These are phyloP conservation scores for Tetropium fuscum DNA, from an alignment of 2,888 invertebrate species.

Conservation along the genomic window DNA sequence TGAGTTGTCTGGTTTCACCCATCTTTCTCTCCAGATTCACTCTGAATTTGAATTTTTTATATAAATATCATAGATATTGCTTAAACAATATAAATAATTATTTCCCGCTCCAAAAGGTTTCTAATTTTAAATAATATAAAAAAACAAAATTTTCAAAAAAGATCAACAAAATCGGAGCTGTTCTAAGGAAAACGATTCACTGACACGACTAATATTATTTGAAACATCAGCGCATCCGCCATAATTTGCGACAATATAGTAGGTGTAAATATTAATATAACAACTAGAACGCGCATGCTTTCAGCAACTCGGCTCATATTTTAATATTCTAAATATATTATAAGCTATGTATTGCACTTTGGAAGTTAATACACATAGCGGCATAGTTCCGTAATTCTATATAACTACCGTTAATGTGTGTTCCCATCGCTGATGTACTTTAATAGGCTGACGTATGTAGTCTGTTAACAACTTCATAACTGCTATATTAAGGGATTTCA, in stretches of 20 bases:
- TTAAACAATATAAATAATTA: too few relatives aligned
- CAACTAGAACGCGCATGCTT: neutral
- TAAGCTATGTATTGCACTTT: neutral
- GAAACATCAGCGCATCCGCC: neutral
- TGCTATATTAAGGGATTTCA: neutral
- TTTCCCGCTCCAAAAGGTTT: too few relatives aligned
- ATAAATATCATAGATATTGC: too few relatives aligned
- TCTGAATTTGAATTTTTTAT: too few relatives aligned
- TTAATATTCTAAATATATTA: neutral
- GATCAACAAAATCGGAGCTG: neutral
- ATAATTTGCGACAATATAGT: neutral
- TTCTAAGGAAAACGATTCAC: neutral
- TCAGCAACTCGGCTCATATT: neutral
- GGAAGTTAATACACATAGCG: too few relatives aligned
- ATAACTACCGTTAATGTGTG: neutral
- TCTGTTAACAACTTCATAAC: neutral
- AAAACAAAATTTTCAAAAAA: neutral
- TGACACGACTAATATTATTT: neutral
- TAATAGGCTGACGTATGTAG: neutral
- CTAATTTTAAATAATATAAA: too few relatives aligned
- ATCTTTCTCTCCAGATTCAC: too few relatives aligned
- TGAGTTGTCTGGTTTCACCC: too few relatives aligned
- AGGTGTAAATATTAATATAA: neutral
- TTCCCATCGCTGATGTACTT: neutral
- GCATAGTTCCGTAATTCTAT: constrained; percentile 2